A percentile compares a stretch with the other conserved stretches of the same genome.
phyloP scores from a whole-genome alignment of 1,140 invertebrate genomes.

The Caenorhabditis brenneri region DNA sequence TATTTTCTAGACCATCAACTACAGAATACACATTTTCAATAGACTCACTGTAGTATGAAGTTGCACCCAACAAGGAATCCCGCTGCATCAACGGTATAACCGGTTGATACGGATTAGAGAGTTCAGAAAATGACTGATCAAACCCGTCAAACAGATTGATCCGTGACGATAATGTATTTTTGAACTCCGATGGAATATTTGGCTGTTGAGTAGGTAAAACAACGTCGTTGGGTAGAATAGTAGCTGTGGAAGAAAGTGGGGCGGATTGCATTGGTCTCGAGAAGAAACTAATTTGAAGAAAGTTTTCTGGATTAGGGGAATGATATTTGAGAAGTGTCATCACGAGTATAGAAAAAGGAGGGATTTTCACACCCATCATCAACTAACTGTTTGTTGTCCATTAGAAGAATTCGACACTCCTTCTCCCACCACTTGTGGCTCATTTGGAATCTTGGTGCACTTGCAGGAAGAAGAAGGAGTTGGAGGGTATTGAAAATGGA shows the following conservation, averaged over 20 bases:
- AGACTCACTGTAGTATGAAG: slow-evolving; percentile 12
- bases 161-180: slow-evolving; percentile 4
- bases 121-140: slow-evolving; percentile 38
- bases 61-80: neutral
- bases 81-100: slow-evolving; percentile 8
- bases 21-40: no score
- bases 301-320: neutral
- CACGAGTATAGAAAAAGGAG: neutral
- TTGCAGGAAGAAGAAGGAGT: neutral
- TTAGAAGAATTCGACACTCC: slow-evolving; percentile 33
- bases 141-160: neutral
- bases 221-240: neutral
- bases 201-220: neutral
- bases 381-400: slow-evolving; percentile 38
- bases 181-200: neutral
- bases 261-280: neutral
- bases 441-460: slow-evolving; percentile 12
- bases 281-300: neutral
- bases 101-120: slow-evolving; percentile 27
- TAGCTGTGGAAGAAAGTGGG: neutral
- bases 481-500: neutral
- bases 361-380: slow-evolving; percentile 38
- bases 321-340: slow-evolving; percentile 39
- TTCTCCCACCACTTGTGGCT: slow-evolving; percentile 19
- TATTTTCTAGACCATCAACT: no score